Base-by-base conservation (phyloP, 2,888 invertebrate species). In the Liposcelis brunnea region DNA sequence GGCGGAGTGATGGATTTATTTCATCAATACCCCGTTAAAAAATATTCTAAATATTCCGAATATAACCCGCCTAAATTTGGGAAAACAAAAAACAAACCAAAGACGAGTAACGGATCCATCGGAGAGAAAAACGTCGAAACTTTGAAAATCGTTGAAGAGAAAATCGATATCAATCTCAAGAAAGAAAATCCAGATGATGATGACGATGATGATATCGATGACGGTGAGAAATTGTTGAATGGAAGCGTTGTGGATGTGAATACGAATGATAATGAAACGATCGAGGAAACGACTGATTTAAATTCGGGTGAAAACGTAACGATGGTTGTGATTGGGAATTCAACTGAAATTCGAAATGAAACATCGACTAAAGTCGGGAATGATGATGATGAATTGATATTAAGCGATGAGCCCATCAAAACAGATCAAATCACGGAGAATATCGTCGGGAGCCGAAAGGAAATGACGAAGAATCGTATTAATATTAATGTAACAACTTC, bases 291-390 rank as follows among this genome's bases (percentile, higher is more conserved):
- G 14, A 43, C 31, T 42, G 43, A 42, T 31, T 32, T 15, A n/a
- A n/a, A n/a, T n/a, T n/a, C n/a, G 12, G 26, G 26, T 7, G 31
- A 42, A 31, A 42, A 31, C 32, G 31, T 42, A 42, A 31, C 43
- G 11, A 32, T 31, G 43, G 43, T 31, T 42, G 43, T 32, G 6
- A 31, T 31, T 15, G 31, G 31, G 15, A 42, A 42, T 42, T 31
- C 43, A 31, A 31, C 26, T 15, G 43, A 26, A 8, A 26, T 4
- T 26, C 26, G 8, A 6, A 26, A 26, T 8, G 26, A 26, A 26
- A 26, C 26, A 4, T 26, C 26, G 26, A 26, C 26, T n/a, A n/a
- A n/a, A 8, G 26, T 26, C 26, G 26, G 8, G 26, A 8, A 26
- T 6, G 8, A 8, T 8, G 8, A 26, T 8, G 26, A 26, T 4